Conservation (phyloP, 2,888 invertebrate genomes). For the Dione vanillae region DNA sequence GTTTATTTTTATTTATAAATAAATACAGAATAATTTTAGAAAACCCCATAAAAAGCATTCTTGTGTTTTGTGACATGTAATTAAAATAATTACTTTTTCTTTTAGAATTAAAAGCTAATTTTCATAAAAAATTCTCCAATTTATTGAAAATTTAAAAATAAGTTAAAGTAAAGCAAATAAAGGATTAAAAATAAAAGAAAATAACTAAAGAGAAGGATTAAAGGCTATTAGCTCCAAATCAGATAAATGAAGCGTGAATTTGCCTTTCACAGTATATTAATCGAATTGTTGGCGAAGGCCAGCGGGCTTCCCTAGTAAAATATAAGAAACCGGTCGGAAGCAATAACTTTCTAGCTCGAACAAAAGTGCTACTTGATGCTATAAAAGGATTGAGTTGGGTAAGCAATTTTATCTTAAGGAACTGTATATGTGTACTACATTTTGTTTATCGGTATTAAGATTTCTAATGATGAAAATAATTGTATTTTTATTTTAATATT, state of each 20-base stretch:
- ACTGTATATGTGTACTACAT: not conserved
- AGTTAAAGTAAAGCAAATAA: not conserved
- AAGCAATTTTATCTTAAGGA: slow-evolving; percentile 27
- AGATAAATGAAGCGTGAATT: slow-evolving; percentile 12
- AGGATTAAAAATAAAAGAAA: no score
- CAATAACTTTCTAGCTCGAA: slow-evolving; percentile 32
- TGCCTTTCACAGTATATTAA: slow-evolving; percentile 21
- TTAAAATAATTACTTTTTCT: not conserved
- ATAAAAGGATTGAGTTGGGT: slow-evolving; percentile 20
- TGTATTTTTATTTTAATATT: no score
- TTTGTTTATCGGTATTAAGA: no score
- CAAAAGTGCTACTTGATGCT: slow-evolving; percentile 28
- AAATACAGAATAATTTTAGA: no score
- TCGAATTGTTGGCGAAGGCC: slow-evolving; percentile 31
- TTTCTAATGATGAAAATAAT: no score
- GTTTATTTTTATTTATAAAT: no score
- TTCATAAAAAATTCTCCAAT: not conserved
- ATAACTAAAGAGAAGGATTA: no score
- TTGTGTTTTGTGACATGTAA: not conserved
- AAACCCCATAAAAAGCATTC: no score
- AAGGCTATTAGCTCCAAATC: slow-evolving; percentile 9
- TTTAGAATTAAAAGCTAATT: not conserved
- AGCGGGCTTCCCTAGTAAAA: slow-evolving; percentile 21
- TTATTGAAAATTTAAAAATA: not conserved
- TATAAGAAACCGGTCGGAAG: slow-evolving; percentile 31